phyloP scores from a whole-genome alignment of 2,888 invertebrate genomes.

The Exephanes ischioxanthus region DNA sequence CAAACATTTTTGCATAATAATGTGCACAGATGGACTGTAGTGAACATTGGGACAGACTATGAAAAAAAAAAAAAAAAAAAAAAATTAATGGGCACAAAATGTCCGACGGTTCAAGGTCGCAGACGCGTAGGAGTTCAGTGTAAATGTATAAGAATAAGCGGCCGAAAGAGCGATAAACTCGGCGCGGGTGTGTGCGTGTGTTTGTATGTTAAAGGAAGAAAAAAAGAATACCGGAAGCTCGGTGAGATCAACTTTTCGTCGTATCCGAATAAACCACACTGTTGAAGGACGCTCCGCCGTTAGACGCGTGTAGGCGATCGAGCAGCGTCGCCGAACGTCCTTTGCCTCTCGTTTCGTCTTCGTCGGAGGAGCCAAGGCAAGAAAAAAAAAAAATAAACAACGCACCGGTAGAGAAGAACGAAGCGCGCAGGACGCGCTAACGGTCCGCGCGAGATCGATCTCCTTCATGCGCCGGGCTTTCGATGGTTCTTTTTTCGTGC shows the following conservation, averaged over 20 bases:
- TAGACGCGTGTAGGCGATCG: background rate
- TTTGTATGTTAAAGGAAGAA: constrained; percentile 6
- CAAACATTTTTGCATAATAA: background rate
- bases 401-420: constrained; percentile 16
- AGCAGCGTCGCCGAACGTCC: background rate
- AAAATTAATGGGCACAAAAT: background rate
- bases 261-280: background rate
- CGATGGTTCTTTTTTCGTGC: constrained; percentile 28
- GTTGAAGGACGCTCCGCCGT: background rate
- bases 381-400: constrained; percentile 20
- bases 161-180: background rate
- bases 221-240: background rate
- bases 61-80: background rate
- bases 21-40: constrained; percentile 1
- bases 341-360: constrained; percentile 7
- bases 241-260: background rate
- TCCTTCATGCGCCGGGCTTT: constrained; percentile 16
- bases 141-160: constrained; percentile 13
- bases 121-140: background rate
- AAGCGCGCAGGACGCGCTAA: constrained; percentile 69
- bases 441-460: constrained; percentile 45
- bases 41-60: background rate
- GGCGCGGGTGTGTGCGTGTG: constrained; percentile 11
- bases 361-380: constrained; percentile 36
- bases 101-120: background rate